Conservation (phyloP, 2,888 invertebrate genomes). For the Pseudoips prasinana region DNA sequence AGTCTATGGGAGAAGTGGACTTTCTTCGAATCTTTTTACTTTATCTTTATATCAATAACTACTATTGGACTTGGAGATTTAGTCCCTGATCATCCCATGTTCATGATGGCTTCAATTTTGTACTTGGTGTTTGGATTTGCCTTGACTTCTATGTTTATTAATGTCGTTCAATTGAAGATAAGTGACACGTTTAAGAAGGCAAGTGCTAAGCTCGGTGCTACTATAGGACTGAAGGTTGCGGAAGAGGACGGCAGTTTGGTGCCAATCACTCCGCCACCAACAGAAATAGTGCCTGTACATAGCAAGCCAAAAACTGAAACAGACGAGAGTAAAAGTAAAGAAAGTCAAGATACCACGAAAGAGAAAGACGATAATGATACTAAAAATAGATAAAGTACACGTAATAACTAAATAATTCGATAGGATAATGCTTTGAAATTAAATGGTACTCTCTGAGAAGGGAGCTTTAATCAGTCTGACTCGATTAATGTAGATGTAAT, state of each 20-base stretch:
- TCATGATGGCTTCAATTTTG: conserved; percentile 95
- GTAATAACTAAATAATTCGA: conserved; percentile 3
- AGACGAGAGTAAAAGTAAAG: conserved; percentile 46
- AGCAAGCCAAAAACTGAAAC: conserved; percentile 46
- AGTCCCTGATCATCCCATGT: conserved; percentile 93
- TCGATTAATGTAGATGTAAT: conserved; percentile 4
- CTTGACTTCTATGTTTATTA: conserved; percentile 98
- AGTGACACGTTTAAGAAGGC: conserved; percentile 92
- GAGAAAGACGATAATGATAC: conserved; percentile 46
- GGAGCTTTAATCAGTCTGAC: conserved; percentile 6
- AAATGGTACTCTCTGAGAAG: conserved; percentile 5
- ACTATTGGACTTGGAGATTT: conserved; percentile 98
- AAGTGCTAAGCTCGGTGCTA: conserved; percentile 91
- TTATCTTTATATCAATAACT: conserved; percentile 97
- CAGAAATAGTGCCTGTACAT: conserved; percentile 69
- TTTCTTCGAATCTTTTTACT: conserved; percentile 97
- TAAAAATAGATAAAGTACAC: conserved; percentile 53
- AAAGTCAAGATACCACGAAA: conserved; percentile 43
- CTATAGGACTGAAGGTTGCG: conserved; percentile 88
- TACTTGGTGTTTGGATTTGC: conserved; percentile 97
- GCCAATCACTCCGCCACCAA: conserved; percentile 65
- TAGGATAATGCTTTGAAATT: conserved; percentile 14
- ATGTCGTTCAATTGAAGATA: conserved; percentile 93
- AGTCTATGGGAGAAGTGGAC: conserved; percentile 91
- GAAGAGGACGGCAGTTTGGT: conserved; percentile 84